Base-by-base conservation (phyloP, 2,888 invertebrate genomes). In the Kuschelorhynchus macadamiae region DNA sequence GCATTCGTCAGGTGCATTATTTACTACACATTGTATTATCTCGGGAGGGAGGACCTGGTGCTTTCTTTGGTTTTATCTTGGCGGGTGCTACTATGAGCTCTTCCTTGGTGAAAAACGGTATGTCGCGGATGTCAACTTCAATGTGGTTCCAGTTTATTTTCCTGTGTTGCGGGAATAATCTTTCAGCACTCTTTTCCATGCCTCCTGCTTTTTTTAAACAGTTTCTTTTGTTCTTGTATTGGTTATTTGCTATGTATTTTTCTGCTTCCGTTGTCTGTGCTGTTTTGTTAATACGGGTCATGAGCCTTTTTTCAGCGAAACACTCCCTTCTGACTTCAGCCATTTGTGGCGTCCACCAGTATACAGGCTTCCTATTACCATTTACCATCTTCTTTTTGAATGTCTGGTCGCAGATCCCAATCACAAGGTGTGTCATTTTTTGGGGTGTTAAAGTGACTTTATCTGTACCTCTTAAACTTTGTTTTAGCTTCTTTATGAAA, bases 341-440 rank as follows among this genome's bases (percentile, higher is more conserved):
- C 16, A 55, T 55, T 18, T 55, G 18, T 11, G 61, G 9, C 12
- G 20, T 55, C 71, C 69, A 69, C 68, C 68, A 69, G 52, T 68
- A 68, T 16, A 55, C 52, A 0, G 67, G 67, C 17, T 25, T 20
- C 4, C 57, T 21, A 7, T 33, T 71, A 5, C 4, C 2, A 0
- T 1, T 17, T 0, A 7, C 12, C 50, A 42, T 68, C 16, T 17
- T 25, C 7, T 25, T 25, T 7, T 7, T 25, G 25, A 25, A 25
- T 25, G 25, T 25, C 25, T 25, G 4, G 25, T 25, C 25, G 7
- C 25, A 25, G 3, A 7, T 25, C 4, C 7, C 25, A 25, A 7
- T 7, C 4, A 25, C 7, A 7, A 25, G 25, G 4, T 25, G 25
- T 25, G 25, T 25, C 3, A 25, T 7, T 5, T 5, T 67, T 41